Evolutionary conservation across 2,797 vertebrate species (phyloP), one percentile per base, ranked within the genome.

Genomic region (Brotula barbata): DNA sequence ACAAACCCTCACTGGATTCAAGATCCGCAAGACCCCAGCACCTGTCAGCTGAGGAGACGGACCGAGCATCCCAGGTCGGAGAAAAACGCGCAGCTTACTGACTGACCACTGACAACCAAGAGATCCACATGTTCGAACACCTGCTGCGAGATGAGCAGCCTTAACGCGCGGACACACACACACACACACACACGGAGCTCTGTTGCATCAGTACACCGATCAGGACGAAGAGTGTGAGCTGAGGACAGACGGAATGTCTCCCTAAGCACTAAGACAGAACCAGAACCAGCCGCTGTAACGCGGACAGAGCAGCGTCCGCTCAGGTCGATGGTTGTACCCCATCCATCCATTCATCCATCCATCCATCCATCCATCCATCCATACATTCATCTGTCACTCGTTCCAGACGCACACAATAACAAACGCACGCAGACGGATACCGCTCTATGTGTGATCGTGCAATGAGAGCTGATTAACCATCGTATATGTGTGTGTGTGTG

Each of bases 1-100:
- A 82, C 80, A 46, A 88, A 92, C 91, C 91, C 88, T 83, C 87
- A 91, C 91, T 21, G 90, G 91, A 81, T 92, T 92, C 64, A 90
- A 88, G 72, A 91, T 91, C 90, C 91, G 92, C 58, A 90, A 73
- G 75, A 91, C 89, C 53, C 89, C 89, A n/a, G n/a, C n/a, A 34
- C 90, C 87, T 70, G 89, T 86, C 10, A 92, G 89, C 63, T 90
- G 90, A 71, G 84, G 87, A 71, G 90, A 90, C 48, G 87, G 89
- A 17, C 88, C 86, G 25, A 91, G 85, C 90, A 91, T 92, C 70
- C 64, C 71, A 67, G 19, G 16, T 13, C 42, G 23, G n/a, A n/a
- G n/a, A n/a, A n/a, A n/a, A n/a, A n/a, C n/a, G n/a, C n/a, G n/a
- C n/a, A n/a, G n/a, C n/a, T n/a, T n/a, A 58, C 50, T 15, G 14